Conservation (phyloP, 2,113 vertebrate genomes). For the Choloepus hoffmanni region DNA sequence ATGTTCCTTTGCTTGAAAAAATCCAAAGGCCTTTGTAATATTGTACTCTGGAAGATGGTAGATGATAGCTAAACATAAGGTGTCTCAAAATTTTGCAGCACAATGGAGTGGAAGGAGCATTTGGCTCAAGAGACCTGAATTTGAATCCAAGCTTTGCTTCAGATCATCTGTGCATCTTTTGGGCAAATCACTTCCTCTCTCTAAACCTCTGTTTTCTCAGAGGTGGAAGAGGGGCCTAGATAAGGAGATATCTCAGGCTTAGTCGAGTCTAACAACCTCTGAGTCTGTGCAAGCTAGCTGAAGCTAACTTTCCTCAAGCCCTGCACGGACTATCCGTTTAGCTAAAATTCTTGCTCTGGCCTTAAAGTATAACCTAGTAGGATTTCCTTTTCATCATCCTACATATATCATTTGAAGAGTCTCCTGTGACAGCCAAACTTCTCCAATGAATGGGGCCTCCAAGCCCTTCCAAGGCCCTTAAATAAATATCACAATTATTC, state of each 20-base stretch:
- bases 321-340: not conserved
- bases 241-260: not conserved
- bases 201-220: not conserved
- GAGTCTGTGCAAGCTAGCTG: not conserved
- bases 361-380: conserved; percentile 50
- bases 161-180: not conserved
- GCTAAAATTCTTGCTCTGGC: conserved; percentile 24
- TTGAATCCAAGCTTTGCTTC: not conserved
- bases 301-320: not conserved
- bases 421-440: conserved; percentile 6
- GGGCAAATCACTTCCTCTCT: not conserved
- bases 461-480: not conserved
- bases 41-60: not conserved
- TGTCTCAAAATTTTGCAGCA: not conserved
- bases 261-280: not conserved
- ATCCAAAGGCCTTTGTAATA: not conserved
- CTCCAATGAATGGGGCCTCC: not conserved
- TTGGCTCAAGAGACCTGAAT: not conserved
- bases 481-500: conserved; percentile 34
- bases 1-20: conserved; percentile 44
- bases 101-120: not conserved
- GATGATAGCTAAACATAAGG: not conserved
- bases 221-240: not conserved
- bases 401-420: not conserved
- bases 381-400: conserved; percentile 59